Percentiles rank a stretch among this genome's conserved stretches.
These are phyloP conservation scores for Trypoxylus dichotomus DNA, from an alignment of 1,140 invertebrate genomes.

Conservation along the genomic window DNA sequence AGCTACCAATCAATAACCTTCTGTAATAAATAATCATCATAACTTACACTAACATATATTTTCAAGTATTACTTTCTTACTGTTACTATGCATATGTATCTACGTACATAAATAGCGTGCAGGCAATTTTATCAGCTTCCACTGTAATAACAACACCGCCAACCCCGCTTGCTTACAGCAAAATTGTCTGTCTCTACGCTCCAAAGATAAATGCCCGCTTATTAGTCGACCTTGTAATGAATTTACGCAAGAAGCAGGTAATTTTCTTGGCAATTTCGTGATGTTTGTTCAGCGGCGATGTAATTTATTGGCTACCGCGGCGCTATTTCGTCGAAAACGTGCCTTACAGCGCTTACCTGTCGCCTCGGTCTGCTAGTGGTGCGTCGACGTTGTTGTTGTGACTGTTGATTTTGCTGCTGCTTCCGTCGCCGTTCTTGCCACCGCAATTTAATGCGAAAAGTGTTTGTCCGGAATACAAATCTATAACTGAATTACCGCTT, in stretches of 20 bases:
- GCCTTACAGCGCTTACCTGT: conserved; percentile 37
- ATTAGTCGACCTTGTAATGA: conserved; percentile 44
- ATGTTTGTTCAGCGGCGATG: conserved; percentile 43
- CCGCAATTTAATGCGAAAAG: background rate
- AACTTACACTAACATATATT: too few relatives aligned
- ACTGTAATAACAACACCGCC: background rate
- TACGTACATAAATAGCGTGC: background rate
- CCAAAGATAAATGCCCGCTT: conserved; percentile 43
- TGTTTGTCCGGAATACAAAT: background rate
- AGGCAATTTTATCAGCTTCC: background rate
- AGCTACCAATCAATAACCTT: too few relatives aligned
- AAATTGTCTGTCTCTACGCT: background rate
- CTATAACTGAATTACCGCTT: too few relatives aligned
- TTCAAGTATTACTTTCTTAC: too few relatives aligned
- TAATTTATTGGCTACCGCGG: conserved; percentile 40
- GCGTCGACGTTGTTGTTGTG: conserved; percentile 32
- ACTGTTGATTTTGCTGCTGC: background rate
- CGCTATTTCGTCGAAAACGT: conserved; percentile 31
- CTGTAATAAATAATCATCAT: too few relatives aligned
- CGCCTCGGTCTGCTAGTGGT: conserved; percentile 27
- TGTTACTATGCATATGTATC: too few relatives aligned
- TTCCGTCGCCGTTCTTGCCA: background rate
- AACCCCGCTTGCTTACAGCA: background rate
- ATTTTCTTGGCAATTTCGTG: conserved; percentile 48
- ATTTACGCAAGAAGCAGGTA: conserved; percentile 44